Conservation (phyloP, 2,797 vertebrate genomes). For the Mergus octosetaceus region DNA sequence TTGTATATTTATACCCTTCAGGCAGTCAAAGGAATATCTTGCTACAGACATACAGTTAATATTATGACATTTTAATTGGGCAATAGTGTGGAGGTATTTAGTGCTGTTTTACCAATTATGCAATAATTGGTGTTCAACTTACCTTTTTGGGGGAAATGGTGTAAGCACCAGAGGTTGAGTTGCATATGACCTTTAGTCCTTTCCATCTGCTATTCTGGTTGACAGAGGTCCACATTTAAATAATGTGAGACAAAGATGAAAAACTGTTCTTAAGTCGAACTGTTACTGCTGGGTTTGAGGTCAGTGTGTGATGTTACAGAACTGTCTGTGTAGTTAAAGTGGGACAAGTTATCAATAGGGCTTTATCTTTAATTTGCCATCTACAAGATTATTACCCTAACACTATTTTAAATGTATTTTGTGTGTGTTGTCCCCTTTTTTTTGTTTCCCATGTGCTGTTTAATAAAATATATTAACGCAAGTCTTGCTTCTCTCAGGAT, state of each 20-base stretch:
- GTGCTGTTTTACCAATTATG: not conserved
- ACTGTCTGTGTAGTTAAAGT: not conserved
- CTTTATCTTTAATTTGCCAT: not conserved
- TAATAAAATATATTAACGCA: constrained; percentile 56
- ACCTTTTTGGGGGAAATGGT: not conserved
- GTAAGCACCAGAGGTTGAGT: not conserved
- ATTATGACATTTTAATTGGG: not conserved
- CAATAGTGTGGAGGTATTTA: not conserved
- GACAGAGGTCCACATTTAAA: constrained; percentile 8
- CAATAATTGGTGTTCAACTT: not conserved
- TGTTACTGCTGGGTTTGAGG: not conserved
- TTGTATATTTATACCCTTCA: not conserved
- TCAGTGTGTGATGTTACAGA: not conserved
- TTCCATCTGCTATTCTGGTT: not conserved
- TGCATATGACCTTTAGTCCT: not conserved
- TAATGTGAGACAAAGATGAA: not conserved
- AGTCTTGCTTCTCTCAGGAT: constrained; percentile 54
- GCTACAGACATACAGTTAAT: not conserved
- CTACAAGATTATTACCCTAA: not conserved
- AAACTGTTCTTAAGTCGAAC: not conserved
- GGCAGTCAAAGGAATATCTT: not conserved
- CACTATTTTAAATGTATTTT: constrained; percentile 5
- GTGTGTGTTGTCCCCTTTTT: not conserved
- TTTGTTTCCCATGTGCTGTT: constrained; percentile 28
- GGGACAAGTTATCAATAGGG: not conserved